Evolutionary conservation across 2,797 vertebrate species (phyloP).

Genomic region (Phyllotis vaccarum): DNA sequence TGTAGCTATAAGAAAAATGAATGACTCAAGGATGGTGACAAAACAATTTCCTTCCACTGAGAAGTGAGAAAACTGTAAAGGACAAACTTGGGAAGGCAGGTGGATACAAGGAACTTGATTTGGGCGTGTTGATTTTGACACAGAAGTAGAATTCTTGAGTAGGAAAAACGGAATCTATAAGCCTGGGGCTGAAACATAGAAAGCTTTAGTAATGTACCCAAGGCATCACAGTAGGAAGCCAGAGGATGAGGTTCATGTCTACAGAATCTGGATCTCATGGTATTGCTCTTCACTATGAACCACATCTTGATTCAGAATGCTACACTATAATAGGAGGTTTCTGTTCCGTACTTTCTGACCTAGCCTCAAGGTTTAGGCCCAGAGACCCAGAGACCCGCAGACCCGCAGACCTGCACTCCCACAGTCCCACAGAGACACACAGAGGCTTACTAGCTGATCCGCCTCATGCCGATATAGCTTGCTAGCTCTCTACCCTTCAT

Average conservation of each 20-base stretch:
- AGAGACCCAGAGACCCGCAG: no score
- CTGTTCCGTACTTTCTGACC: no score
- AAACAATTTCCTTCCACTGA: constrained; percentile 2
- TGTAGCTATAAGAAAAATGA: neutral
- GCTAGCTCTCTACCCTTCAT: no score
- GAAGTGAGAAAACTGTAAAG: constrained; percentile 22
- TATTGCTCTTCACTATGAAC: constrained; percentile 1
- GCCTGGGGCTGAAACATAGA: constrained; percentile 14
- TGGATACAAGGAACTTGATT: neutral
- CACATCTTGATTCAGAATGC: neutral
- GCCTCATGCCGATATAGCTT: no score
- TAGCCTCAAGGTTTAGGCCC: no score
- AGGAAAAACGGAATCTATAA: neutral
- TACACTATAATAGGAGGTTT: no score
- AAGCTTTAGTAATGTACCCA: neutral
- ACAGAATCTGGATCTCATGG: neutral
- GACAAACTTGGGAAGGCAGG: neutral
- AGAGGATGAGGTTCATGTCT: neutral
- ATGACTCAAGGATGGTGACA: neutral
- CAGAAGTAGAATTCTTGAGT: neutral
- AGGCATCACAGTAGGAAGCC: neutral
- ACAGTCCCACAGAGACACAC: no score
- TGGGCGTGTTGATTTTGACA: neutral
- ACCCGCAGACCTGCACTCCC: no score
- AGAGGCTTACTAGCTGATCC: no score